Base-by-base conservation (phyloP, 2,888 invertebrate species). In the Rhingia campestris region DNA sequence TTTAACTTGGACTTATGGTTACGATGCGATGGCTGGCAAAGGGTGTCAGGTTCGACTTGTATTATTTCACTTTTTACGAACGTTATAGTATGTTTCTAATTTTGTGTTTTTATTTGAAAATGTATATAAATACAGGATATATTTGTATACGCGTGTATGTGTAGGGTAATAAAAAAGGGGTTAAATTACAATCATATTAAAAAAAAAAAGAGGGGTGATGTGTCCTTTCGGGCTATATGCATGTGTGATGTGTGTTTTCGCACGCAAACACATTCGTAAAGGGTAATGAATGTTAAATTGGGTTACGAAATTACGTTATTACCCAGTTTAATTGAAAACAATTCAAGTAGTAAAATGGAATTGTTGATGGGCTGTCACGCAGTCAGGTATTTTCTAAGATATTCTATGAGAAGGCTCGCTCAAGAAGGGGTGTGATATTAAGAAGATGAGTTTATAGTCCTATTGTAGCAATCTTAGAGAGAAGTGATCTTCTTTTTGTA, bases 291-390 rank as follows among this genome's bases (percentile, higher is more conserved):
- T 74, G 67, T 59, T 69, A 58, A 63, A 79, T 64, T 79, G 69
- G 81, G 53, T 33, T 75, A 63, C 73, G 69, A 74, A 37, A 79
- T 79, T 54, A 74, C 64, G 58, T 66, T 70, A 84, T 84, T 84
- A 75, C 70, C 74, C 70, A 70, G 76, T 74, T 84, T 79, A 79
- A 84, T 84, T 79, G 79, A 79, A 84, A 84, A 74, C 45, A 74
- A 64, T 79, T 70, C 61, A 51, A 43, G 53, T 51, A 70, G 22
- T 22, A 22, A 22, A 22, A 22, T 22, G 22, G 22, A 22, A 22
- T 22, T 22, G 22, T 35, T 33, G 22, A 22, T 22, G 22, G 22
- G 22, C 22, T 22, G 22, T 22, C 22, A 22, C 22, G 22, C 22
- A 22, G 22, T 22, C 22, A 22, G 22, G 22, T 22, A 22, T 22